These are phyloP conservation scores for Thermophis baileyi DNA, from an alignment of 2,113 vertebrate genomes.

Conservation along the genomic window DNA sequence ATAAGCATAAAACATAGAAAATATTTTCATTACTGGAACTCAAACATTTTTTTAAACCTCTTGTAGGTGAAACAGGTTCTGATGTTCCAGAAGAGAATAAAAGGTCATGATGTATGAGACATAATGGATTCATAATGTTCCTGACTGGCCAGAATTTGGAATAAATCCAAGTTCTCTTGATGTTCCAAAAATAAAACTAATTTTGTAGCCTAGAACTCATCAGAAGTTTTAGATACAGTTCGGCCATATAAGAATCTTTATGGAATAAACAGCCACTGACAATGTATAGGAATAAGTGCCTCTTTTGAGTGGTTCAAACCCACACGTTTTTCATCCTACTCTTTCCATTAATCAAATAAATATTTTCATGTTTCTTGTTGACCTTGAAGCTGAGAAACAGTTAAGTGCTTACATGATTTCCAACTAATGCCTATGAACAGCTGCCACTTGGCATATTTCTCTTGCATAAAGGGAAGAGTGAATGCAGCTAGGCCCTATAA, in stretches of 20 bases:
- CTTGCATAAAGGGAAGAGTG: neutral
- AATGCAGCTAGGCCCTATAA: neutral
- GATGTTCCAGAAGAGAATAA: neutral
- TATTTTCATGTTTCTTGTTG: neutral
- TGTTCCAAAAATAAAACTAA: neutral
- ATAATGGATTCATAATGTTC: neutral
- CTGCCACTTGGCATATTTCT: neutral
- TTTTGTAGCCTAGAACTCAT: neutral
- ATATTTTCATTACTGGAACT: neutral
- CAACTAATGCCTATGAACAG: neutral
- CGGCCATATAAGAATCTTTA: neutral
- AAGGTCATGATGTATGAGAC: neutral
- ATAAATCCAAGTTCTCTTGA: neutral
- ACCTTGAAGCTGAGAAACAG: neutral
- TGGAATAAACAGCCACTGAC: neutral
- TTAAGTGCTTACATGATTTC: neutral
- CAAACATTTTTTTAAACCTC: neutral
- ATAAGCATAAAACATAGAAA: neutral
- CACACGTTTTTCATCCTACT: neutral
- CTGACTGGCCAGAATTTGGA: neutral
- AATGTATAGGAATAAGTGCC: neutral
- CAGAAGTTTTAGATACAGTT: neutral
- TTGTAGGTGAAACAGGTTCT: neutral
- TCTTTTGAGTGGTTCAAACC: neutral
- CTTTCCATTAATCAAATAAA: neutral